Percentiles rank a stretch among this genome's conserved stretches.
Conservation (phyloP, 2,888 invertebrate species). For the Baronia brevicornis region DNA sequence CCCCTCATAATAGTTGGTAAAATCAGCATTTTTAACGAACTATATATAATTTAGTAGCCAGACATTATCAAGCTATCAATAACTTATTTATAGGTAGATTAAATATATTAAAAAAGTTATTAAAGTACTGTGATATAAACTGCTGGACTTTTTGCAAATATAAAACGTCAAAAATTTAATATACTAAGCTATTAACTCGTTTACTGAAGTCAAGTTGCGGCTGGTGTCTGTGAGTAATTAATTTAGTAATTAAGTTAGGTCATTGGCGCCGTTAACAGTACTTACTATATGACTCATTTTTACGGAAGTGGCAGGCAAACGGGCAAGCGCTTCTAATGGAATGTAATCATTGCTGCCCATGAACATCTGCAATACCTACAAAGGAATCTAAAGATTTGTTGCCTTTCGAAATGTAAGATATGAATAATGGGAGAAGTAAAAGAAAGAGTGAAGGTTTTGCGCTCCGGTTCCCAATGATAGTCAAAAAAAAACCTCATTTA, state of each 20-base stretch:
- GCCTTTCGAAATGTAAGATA: too few relatives aligned
- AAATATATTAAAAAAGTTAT: slow-evolving; percentile 17
- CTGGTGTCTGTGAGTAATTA: slow-evolving; percentile 1
- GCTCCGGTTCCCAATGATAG: too few relatives aligned
- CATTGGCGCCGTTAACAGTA: too few relatives aligned
- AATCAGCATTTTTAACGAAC: slow-evolving; percentile 35
- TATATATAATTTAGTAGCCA: slow-evolving; percentile 10
- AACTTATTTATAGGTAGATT: slow-evolving; percentile 18
- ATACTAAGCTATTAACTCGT: slow-evolving; percentile 23
- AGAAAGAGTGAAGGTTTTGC: too few relatives aligned
- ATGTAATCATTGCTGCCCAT: too few relatives aligned
- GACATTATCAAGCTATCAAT: slow-evolving; percentile 14
- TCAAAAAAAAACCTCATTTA: too few relatives aligned
- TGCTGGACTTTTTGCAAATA: slow-evolving; percentile 18
- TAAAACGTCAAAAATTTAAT: slow-evolving; percentile 17
- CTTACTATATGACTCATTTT: too few relatives aligned
- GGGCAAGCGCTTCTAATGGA: too few relatives aligned
- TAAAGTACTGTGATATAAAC: slow-evolving; percentile 11
- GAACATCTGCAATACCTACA: too few relatives aligned
- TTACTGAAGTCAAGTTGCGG: slow-evolving; percentile 1
- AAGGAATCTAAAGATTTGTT: too few relatives aligned
- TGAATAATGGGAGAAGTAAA: too few relatives aligned
- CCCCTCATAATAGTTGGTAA: slow-evolving; percentile 41
- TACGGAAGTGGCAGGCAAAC: too few relatives aligned
- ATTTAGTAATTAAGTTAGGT: slow-evolving; percentile 1